Conservation (phyloP, 2,113 vertebrate genomes). For the Otocyon megalotis region DNA sequence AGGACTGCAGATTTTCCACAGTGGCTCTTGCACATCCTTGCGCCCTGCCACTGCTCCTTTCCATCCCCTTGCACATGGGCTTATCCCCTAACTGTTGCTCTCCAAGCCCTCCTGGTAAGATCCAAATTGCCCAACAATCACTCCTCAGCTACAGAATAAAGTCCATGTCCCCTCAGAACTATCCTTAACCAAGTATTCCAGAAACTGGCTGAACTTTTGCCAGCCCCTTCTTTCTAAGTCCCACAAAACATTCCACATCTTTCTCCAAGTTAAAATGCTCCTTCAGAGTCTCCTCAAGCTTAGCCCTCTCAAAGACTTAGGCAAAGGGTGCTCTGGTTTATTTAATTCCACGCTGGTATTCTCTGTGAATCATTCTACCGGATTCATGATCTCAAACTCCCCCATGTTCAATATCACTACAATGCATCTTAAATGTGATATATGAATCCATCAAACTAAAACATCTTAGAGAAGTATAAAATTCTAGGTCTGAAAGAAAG, state of each 20-base stretch:
- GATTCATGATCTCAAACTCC: background rate
- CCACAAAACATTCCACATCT: background rate
- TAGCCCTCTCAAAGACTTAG: background rate
- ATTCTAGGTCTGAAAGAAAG: background rate
- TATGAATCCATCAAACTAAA: background rate
- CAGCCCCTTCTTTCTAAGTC: background rate
- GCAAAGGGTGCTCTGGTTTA: background rate
- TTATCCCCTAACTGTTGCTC: background rate
- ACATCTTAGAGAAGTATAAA: background rate
- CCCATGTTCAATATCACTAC: background rate
- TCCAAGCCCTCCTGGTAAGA: background rate
- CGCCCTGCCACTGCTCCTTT: background rate
- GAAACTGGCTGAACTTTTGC: background rate
- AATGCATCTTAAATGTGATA: background rate
- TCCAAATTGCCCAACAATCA: background rate
- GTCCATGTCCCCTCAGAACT: background rate
- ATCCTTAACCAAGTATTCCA: constrained; percentile 7
- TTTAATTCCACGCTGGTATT: background rate
- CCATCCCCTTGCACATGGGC: background rate
- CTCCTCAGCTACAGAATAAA: background rate
- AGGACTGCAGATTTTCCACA: background rate
- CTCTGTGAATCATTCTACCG: background rate
- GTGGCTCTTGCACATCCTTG: background rate
- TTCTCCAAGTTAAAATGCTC: constrained; percentile 24
- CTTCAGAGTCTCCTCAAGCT: background rate